phyloP scores from a whole-genome alignment of 2,888 invertebrate species.

The Apodemia mormo region DNA sequence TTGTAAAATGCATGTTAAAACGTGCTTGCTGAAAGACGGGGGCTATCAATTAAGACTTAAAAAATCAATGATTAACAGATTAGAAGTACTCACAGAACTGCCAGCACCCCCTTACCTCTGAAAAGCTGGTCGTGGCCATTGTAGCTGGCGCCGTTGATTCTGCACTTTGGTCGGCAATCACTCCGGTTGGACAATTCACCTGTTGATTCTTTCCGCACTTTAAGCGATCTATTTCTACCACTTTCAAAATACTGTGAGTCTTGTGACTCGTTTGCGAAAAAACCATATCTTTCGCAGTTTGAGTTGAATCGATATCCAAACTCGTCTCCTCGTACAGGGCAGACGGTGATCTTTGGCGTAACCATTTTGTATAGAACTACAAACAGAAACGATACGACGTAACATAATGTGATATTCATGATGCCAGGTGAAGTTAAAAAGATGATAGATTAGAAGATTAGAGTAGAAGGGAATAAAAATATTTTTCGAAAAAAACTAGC shows the following conservation, averaged over 20 bases:
- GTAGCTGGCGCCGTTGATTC: slow-evolving; percentile 52
- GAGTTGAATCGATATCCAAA: slow-evolving; percentile 71
- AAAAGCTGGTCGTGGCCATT: slow-evolving; percentile 60
- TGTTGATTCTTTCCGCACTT: slow-evolving; percentile 70
- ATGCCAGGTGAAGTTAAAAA: slow-evolving; percentile 54
- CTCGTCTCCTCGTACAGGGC: slow-evolving; percentile 78
- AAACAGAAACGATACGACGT: slow-evolving; percentile 81
- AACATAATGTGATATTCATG: slow-evolving; percentile 77
- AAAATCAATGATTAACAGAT: slow-evolving; percentile 46
- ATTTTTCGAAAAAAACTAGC: slow-evolving; percentile 23
- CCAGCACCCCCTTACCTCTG: slow-evolving; percentile 67
- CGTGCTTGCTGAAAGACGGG: slow-evolving; percentile 35
- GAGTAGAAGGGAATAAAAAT: slow-evolving; percentile 27
- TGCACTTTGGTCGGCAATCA: slow-evolving; percentile 61
- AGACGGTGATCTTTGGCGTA: slow-evolving; percentile 76
- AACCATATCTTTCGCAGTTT: slow-evolving; percentile 79
- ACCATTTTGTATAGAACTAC: slow-evolving; percentile 82
- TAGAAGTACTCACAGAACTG: slow-evolving; percentile 62
- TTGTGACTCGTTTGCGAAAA: slow-evolving; percentile 79
- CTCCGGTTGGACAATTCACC: slow-evolving; percentile 65
- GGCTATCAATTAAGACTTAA: slow-evolving; percentile 47
- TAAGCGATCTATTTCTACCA: slow-evolving; percentile 78
- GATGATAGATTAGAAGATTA: slow-evolving; percentile 2
- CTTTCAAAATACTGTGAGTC: slow-evolving; percentile 76
- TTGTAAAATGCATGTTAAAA: slow-evolving; percentile 52